Base-by-base conservation (phyloP, 2,797 vertebrate species). In the Gambusia yucatana region DNA sequence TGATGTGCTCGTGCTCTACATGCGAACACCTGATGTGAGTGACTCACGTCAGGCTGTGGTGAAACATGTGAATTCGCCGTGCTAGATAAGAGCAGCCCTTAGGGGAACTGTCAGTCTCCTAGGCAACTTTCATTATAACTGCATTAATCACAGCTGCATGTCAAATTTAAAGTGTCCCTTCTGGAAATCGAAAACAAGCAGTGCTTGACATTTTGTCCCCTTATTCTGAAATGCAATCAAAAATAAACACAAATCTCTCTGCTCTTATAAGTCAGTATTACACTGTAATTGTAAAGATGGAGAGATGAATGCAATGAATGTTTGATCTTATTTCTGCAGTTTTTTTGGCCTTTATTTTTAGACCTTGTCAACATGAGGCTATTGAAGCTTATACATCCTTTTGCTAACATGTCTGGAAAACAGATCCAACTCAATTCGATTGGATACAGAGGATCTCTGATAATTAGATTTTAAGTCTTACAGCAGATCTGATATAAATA, bases 11-110 rank as follows among this genome's bases (percentile, higher is more conserved):
- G 67, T 46, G 9, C 25, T 5, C 36, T 80, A 63, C 11, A 6
- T 76, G 36, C 7, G 72, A 75, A 47, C 61, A 69, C 48, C 61
- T 67, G 2, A 30, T 84, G 77, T 75, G 75, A 70, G 70, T 86
- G 85, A 85, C 72, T 85, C 78, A 57, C 78, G 72, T 78, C 73
- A 39, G 78, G 72, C 83, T 61, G 6, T 39, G 79, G 72, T 72
- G 61, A 91, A 75, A 78, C 81, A 77, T 52, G 70, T 80, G 77
- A 55, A 85, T 81, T 83, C 80, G 74, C 79, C 25, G 59, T 69
- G 47, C 80, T 47, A 76, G 76, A 78, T 78, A 82, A 84, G 81
- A 88, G 79, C 77, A 72, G 65, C 59, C 78, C 76, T 80, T 73
- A 46, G n/a, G 76, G 73, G 72, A 86, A 20, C 82, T 85, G 82